A percentile compares a stretch with the other conserved stretches of the same genome.
Conservation (phyloP, 2,797 vertebrate species). For the Todus mexicanus region DNA sequence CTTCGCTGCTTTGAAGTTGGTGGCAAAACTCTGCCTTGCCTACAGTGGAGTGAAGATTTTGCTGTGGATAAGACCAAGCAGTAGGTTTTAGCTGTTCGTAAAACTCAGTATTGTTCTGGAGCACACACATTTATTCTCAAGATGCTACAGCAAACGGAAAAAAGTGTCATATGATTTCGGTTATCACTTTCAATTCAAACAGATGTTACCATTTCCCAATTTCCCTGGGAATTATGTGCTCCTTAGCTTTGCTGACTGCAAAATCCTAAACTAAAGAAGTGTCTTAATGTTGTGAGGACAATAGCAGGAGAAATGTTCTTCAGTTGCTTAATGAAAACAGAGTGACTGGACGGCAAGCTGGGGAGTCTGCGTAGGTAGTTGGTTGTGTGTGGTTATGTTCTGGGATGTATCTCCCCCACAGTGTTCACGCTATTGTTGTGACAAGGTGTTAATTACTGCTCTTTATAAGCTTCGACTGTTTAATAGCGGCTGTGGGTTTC, state of each 20-base stretch:
- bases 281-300: neutral
- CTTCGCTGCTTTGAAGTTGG: neutral
- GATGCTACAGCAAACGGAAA: neutral
- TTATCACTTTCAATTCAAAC: neutral
- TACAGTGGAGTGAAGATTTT: neutral
- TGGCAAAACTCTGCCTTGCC: neutral
- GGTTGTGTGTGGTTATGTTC: neutral
- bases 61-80: neutral
- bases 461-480: neutral
- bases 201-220: neutral
- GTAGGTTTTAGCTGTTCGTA: neutral
- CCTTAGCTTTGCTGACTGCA: neutral
- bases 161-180: fast-evolving
- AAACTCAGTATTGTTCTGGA: neutral
- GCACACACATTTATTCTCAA: neutral
- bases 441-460: neutral
- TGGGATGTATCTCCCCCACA: neutral
- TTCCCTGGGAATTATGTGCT: neutral
- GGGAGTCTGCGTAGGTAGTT: neutral
- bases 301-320: neutral
- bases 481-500: conserved; percentile 45
- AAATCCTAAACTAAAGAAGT: neutral
- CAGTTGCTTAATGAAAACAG: neutral
- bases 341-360: neutral
- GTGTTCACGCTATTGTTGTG: neutral